Conservation (phyloP, 2,888 invertebrate species). For the Ennomos quercinarius region DNA sequence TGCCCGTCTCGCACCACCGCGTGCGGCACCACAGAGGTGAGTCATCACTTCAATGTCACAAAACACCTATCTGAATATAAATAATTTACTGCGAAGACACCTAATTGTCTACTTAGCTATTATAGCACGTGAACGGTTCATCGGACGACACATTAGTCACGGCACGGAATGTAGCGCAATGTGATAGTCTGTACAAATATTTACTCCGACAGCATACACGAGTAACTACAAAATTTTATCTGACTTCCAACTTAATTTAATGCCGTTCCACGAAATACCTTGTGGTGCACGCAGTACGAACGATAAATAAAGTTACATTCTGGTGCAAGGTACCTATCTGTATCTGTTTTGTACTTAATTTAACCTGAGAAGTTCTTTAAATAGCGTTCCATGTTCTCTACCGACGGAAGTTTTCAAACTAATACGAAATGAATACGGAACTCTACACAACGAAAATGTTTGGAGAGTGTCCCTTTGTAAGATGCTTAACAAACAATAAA, state of each 20-base stretch:
- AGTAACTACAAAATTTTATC: slow-evolving; percentile 23
- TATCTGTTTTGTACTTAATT: background rate
- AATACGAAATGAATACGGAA: background rate
- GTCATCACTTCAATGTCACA: slow-evolving; percentile 43
- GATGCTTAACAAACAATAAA: slow-evolving; percentile 2
- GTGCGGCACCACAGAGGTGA: slow-evolving; percentile 88
- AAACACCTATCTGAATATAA: slow-evolving; percentile 18
- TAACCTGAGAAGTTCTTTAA: slow-evolving; percentile 1
- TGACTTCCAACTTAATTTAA: slow-evolving; percentile 23
- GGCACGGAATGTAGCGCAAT: slow-evolving; percentile 44
- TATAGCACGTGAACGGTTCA: slow-evolving; percentile 44
- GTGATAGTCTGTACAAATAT: slow-evolving; percentile 49
- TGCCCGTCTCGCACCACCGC: slow-evolving; percentile 84
- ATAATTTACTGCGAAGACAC: slow-evolving; percentile 9
- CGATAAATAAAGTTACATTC: slow-evolving; percentile 6
- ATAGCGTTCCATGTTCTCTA: background rate
- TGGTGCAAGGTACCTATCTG: background rate
- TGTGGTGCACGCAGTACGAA: slow-evolving; percentile 5
- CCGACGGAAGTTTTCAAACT: too few species aligned
- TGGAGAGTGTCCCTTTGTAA: background rate
- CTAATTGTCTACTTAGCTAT: slow-evolving; percentile 32
- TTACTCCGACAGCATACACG: slow-evolving; percentile 38
- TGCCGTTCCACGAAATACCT: slow-evolving; percentile 19
- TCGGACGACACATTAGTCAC: slow-evolving; percentile 53
- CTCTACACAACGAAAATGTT: background rate